Conservation (phyloP, 2,888 invertebrate genomes). For the Oscheius onirici region DNA sequence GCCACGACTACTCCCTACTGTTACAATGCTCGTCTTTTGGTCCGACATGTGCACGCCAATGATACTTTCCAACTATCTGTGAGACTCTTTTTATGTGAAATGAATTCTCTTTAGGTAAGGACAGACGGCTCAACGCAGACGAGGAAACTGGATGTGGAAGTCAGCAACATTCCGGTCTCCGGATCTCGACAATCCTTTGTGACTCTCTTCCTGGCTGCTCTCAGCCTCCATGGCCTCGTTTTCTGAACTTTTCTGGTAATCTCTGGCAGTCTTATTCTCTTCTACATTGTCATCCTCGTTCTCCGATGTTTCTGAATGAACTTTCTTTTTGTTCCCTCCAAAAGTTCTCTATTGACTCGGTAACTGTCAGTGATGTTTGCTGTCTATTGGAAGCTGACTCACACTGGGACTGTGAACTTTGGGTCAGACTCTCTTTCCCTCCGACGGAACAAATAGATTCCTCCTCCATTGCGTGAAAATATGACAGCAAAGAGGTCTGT, state of each 20-base stretch:
- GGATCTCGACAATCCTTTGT: neutral
- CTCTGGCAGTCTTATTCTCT: neutral
- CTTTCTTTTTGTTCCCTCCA: neutral
- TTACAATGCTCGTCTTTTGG: conserved; percentile 10
- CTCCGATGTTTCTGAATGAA: conserved; percentile 8
- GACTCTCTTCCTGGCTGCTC: conserved; percentile 1
- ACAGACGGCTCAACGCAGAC: conserved; percentile 16
- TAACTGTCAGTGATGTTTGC: conserved; percentile 20
- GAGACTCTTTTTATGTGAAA: neutral
- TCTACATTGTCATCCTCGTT: conserved; percentile 6
- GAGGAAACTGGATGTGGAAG: neutral
- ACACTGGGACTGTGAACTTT: conserved; percentile 1
- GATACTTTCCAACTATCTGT: conserved; percentile 17
- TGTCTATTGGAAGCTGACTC: neutral
- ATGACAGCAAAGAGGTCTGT: neutral
- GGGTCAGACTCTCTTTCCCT: conserved; percentile 1
- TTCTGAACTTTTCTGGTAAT: neutral
- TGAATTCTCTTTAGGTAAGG: neutral
- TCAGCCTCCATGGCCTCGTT: neutral
- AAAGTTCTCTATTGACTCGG: neutral
- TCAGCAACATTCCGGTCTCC: conserved; percentile 7
- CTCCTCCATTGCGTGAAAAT: neutral
- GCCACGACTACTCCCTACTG: conserved; percentile 29
- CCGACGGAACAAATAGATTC: neutral
- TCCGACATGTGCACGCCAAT: conserved; percentile 16